Evolutionary conservation across 1,140 invertebrate species (phyloP).

Genomic region (Zaprionus gabonicus): DNA sequence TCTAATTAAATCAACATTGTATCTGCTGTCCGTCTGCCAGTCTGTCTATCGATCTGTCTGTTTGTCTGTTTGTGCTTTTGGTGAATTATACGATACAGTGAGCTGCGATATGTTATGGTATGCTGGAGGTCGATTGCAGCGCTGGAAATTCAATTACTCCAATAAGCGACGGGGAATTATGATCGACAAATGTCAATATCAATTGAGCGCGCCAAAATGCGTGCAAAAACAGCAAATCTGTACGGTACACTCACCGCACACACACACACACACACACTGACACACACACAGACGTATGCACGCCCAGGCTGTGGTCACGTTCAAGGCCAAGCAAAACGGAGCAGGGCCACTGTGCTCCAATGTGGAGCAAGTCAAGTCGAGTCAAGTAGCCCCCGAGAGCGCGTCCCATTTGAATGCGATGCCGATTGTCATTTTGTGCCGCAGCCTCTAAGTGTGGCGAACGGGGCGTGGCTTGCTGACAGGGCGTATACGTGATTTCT

Average conservation of each 20-base stretch:
- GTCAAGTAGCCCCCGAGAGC: neutral
- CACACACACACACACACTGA: neutral
- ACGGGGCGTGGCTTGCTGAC: conserved; percentile 17
- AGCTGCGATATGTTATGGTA: neutral
- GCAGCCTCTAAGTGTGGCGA: neutral
- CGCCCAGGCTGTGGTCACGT: conserved; percentile 23
- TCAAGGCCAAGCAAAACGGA: conserved; percentile 43
- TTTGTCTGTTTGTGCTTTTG: conserved; percentile 6
- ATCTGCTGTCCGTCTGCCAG: conserved; percentile 9
- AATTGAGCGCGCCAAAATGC: conserved; percentile 44
- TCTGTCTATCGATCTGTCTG: conserved; percentile 6
- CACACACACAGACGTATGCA: neutral
- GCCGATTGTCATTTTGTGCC: conserved; percentile 29
- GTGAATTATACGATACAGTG: conserved; percentile 21
- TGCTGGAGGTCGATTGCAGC: conserved; percentile 36
- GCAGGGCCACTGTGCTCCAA: conserved; percentile 31
- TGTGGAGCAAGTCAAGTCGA: conserved; percentile 12
- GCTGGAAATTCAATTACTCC: conserved; percentile 70
- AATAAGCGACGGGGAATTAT: conserved; percentile 51
- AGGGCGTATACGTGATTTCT: conserved; percentile 48
- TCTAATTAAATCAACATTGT: conserved; percentile 74
- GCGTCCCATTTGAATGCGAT: conserved; percentile 38
- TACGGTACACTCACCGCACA: neutral
- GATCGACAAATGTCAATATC: conserved; percentile 64
- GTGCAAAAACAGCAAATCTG: conserved; percentile 6